These are phyloP conservation scores for Muricea muricata DNA, from an alignment of 92 coral and sea anemone species.

Conservation along the genomic window DNA sequence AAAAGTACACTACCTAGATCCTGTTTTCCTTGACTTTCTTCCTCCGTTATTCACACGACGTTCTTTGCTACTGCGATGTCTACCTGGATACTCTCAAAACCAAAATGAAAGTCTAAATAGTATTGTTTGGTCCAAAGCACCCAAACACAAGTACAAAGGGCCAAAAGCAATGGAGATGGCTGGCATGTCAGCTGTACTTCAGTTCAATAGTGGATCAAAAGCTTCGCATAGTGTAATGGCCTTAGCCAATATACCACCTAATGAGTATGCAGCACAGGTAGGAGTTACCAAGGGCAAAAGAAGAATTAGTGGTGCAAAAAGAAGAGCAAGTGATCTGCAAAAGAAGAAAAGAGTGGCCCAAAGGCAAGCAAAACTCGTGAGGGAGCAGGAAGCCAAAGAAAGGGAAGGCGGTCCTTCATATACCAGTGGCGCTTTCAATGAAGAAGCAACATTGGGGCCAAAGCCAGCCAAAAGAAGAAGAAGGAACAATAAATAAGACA, in stretches of 20 bases:
- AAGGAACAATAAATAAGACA: too few species aligned
- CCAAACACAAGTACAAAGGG: constrained; percentile 30
- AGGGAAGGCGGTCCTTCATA: neutral
- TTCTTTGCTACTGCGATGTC: constrained; percentile 32
- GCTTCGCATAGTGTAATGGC: constrained; percentile 8
- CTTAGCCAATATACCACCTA: neutral
- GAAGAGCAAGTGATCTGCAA: constrained; percentile 23
- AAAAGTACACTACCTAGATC: constrained; percentile 32
- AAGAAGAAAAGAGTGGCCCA: neutral
- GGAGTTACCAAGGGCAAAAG: neutral
- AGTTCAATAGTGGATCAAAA: constrained; percentile 26
- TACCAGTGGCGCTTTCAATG: neutral
- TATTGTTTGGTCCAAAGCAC: constrained; percentile 48
- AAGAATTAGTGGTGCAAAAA: constrained; percentile 4
- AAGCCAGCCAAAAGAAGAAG: neutral
- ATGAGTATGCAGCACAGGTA: constrained; percentile 9
- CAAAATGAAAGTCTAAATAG: constrained; percentile 20
- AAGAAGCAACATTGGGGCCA: neutral
- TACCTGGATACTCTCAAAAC: constrained; percentile 33
- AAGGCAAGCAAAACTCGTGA: neutral
- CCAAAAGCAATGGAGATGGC: too few species aligned
- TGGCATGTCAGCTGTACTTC: too few species aligned
- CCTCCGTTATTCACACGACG: neutral
- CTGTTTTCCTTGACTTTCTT: constrained; percentile 5
- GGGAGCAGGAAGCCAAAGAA: neutral